Base-by-base conservation (phyloP, 64 coral and sea anemone genomes). In the Stichodactyla helianthus region DNA sequence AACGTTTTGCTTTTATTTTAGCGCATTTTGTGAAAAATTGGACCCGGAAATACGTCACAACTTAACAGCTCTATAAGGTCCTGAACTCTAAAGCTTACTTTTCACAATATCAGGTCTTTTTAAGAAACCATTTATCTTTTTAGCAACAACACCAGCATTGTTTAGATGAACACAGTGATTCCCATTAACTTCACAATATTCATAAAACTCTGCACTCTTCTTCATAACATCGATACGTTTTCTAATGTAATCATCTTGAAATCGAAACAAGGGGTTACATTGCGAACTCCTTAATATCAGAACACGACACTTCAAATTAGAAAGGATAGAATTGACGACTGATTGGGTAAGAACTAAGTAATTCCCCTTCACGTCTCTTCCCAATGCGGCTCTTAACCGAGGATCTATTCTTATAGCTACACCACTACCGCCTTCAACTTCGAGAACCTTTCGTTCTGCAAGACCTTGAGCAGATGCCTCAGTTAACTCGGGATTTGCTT, bases 121-220 rank as follows among this genome's bases (percentile, higher is more conserved):
- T 51, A 81, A 81, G n/a, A 81, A 81, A 52, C 51, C 6, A 20
- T 81, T 81, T 2, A 81, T 52, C 50, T 81, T 81, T 54, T 54
- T 50, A 81, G 83, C 83, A 60, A 84, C 83, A 51, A 63, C 6
- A 17, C 27, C 12, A 51, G 83, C 50, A 35, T 84, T 54, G 18
- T 84, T 84, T 18, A 84, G 23, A 61, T 84, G 83, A 35, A 84
- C 83, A 84, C 44, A 63, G 25, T 84, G 83, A 63, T 84, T 84
- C 17, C 83, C 83, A 84, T 11, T 15, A 23, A 84, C 83, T 51
- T 84, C 83, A 31, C 59, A 63, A 19, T 84, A 84, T 60, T 60
- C 54, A 35, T 84, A 84, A 35, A 31, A 57, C 14, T 6, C 26
- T 18, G 83, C 83, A 63, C 12, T 26, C 20, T 63, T 58, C 53